Conservation (phyloP, 1,140 invertebrate species). For the Zaprionus taronus region DNA sequence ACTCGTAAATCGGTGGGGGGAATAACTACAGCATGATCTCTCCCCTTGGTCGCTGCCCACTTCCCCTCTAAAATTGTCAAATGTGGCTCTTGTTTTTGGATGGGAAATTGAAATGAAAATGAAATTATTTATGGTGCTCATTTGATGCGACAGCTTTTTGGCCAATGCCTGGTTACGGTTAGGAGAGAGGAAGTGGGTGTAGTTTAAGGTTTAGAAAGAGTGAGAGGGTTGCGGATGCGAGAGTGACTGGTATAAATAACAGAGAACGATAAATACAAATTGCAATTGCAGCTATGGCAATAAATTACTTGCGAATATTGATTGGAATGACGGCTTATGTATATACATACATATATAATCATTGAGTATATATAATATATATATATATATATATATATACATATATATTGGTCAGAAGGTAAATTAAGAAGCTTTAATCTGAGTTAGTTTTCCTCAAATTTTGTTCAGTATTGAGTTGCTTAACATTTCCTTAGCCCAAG, state of each 20-base stretch:
- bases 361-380: not conserved
- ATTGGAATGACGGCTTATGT: not conserved
- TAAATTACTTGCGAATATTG: slow-evolving; percentile 11
- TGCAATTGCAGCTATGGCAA: slow-evolving; percentile 18
- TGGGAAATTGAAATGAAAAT: slow-evolving; percentile 66
- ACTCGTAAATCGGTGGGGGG: slow-evolving; percentile 45
- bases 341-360: not conserved
- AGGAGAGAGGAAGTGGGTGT: not conserved
- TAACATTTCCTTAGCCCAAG: not conserved
- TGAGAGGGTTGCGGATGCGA: not conserved
- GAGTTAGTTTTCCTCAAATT: too few relatives aligned
- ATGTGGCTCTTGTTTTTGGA: slow-evolving; percentile 48
- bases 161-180: slow-evolving; percentile 32
- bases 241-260: slow-evolving; percentile 10
- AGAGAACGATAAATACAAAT: slow-evolving; percentile 35
- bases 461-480: too few relatives aligned
- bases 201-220: not conserved
- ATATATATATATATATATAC: not conserved
- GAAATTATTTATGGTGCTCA: slow-evolving; percentile 76
- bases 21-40: not conserved
- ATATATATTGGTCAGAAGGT: not conserved
- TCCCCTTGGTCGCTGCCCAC: too few relatives aligned
- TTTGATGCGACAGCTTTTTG: slow-evolving; percentile 71
- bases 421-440: not conserved
- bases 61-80: slow-evolving; percentile 37